These are phyloP conservation scores for Ramphastos sulfuratus DNA, from an alignment of 2,113 vertebrate species.

Conservation along the genomic window DNA sequence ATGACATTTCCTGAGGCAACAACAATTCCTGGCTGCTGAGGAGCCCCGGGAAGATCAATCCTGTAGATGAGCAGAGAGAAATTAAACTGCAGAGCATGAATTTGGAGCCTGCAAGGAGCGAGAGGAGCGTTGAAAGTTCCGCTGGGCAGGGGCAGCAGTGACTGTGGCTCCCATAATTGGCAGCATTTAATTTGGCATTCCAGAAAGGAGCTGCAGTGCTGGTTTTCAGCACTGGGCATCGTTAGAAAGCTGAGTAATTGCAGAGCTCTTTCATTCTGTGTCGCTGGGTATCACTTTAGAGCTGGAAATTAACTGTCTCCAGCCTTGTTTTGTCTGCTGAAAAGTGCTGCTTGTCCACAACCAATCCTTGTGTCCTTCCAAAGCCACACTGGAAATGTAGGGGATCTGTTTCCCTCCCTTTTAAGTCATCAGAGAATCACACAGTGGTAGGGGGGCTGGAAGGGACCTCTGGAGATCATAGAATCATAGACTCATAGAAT, in stretches of 20 bases:
- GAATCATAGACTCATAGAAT: too few relatives aligned
- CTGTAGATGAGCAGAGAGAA: not conserved
- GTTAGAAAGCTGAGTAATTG: slow-evolving; percentile 23
- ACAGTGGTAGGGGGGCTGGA: too few relatives aligned
- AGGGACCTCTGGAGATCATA: too few relatives aligned
- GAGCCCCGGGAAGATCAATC: not conserved
- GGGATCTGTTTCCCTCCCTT: too few relatives aligned
- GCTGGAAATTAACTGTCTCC: not conserved
- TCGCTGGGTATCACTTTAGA: not conserved
- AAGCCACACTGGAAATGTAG: not conserved
- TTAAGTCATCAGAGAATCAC: too few relatives aligned
- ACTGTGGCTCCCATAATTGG: not conserved
- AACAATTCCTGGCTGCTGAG: accelerated
- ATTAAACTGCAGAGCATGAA: not conserved
- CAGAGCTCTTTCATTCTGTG: not conserved
- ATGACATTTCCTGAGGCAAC: not conserved
- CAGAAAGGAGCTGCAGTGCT: not conserved
- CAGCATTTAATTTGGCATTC: slow-evolving; percentile 26
- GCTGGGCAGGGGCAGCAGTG: not conserved
- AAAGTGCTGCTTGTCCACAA: not conserved
- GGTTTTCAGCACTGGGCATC: not conserved
- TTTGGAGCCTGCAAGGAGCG: not conserved
- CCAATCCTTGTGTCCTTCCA: not conserved
- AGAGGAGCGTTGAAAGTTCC: not conserved
- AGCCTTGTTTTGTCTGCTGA: not conserved